Conservation (phyloP, 2,888 invertebrate species). For the Cosmia pyralina region DNA sequence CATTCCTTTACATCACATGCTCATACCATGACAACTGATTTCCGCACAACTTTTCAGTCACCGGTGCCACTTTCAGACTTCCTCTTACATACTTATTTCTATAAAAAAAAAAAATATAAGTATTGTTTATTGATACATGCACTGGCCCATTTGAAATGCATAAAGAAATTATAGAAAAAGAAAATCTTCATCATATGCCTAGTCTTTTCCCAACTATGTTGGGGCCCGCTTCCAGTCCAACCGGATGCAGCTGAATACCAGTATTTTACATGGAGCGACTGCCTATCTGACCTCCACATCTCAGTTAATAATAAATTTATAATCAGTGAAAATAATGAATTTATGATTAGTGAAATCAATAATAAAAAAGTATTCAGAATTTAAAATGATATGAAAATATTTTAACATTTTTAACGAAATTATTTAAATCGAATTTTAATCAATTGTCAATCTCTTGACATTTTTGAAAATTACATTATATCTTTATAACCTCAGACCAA, state of each 20-base stretch:
- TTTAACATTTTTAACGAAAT: slow-evolving; percentile 20
- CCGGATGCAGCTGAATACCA: neutral
- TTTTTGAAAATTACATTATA: neutral
- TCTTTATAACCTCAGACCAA: no score
- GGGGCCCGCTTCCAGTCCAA: neutral
- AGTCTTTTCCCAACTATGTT: no score
- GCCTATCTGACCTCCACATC: neutral
- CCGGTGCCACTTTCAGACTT: no score
- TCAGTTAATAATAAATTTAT: neutral
- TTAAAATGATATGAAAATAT: neutral
- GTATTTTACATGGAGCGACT: slow-evolving; percentile 1
- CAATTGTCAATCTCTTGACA: neutral
- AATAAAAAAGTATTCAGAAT: neutral
- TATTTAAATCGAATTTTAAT: slow-evolving; percentile 25
- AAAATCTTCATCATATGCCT: no score
- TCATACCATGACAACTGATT: no score
- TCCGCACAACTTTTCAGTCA: no score
- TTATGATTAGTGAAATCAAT: slow-evolving; percentile 11
- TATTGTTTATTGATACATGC: neutral
- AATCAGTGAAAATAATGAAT: neutral
- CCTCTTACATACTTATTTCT: no score
- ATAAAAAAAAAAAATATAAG: no score
- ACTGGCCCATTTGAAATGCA: neutral
- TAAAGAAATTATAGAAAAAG: no score
- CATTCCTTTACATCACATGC: no score